Conservation (phyloP, 2,888 invertebrate genomes). For the Euplexia lucipara region DNA sequence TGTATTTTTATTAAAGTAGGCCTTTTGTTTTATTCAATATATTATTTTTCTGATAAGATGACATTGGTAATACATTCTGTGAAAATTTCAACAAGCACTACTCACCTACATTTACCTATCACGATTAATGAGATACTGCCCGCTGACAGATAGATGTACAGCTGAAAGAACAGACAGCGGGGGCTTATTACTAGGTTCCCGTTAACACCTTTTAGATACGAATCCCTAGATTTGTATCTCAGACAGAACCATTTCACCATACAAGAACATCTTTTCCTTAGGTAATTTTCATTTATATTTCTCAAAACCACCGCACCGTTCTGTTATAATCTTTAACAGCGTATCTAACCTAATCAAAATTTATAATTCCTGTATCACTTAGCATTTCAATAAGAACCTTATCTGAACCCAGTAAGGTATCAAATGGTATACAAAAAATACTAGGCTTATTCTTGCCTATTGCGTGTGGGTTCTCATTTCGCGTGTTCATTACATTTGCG, state of each 20-base stretch:
- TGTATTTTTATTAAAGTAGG: too few species aligned
- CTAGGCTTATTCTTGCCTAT: constrained; percentile 59
- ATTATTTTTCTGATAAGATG: too few species aligned
- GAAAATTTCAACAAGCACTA: too few species aligned
- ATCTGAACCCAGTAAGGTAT: constrained; percentile 12
- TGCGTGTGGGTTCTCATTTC: constrained; percentile 65
- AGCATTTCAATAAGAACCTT: constrained; percentile 32
- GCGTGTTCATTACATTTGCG: constrained; percentile 62
- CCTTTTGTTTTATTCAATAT: too few species aligned
- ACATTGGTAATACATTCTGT: too few species aligned
- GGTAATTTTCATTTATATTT: constrained; percentile 58
- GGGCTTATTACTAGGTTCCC: too few species aligned
- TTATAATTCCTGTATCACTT: constrained; percentile 36
- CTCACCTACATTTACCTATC: too few species aligned
- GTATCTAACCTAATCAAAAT: constrained; percentile 63
- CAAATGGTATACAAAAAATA: constrained; percentile 2
- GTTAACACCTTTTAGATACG: too few species aligned
- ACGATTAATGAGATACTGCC: too few species aligned
- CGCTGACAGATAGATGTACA: too few species aligned
- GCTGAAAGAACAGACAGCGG: too few species aligned
- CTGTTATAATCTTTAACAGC: constrained; percentile 56
- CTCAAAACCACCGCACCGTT: constrained; percentile 49
- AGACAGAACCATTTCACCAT: background rate
- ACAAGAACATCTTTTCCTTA: constrained; percentile 37
- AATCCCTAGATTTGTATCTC: background rate